Conservation (phyloP, 1,140 invertebrate genomes). For the Drosophila pseudoobscura region DNA sequence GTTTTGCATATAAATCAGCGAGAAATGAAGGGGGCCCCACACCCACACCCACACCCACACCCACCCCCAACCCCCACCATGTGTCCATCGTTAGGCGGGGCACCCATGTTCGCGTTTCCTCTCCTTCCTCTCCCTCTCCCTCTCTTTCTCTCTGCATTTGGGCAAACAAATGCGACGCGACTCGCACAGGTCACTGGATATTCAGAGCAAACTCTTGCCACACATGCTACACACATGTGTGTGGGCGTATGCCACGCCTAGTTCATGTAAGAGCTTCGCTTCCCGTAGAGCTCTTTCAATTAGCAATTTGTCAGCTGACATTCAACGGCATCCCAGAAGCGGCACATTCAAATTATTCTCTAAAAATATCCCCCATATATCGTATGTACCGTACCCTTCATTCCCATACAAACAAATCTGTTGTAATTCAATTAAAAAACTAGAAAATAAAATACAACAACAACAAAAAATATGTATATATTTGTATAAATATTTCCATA, state of each 20-base stretch:
- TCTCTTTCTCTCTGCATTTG: slow-evolving; percentile 49
- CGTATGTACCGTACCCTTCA: slow-evolving; percentile 31
- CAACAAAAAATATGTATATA: slow-evolving; percentile 28
- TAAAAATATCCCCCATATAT: slow-evolving; percentile 22
- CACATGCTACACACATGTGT: slow-evolving; percentile 4
- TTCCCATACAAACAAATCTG: slow-evolving; percentile 46
- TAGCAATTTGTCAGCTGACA: slow-evolving; percentile 73
- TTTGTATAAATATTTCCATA: slow-evolving; percentile 48
- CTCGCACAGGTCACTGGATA: slow-evolving; percentile 72
- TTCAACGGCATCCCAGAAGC: slow-evolving; percentile 27
- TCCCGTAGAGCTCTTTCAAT: slow-evolving; percentile 61
- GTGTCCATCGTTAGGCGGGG: slow-evolving; percentile 54
- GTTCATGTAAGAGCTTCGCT: slow-evolving; percentile 45
- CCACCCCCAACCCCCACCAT: slow-evolving; percentile 21
- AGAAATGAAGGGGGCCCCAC: slow-evolving; percentile 9
- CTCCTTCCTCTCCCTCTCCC: slow-evolving; percentile 1
- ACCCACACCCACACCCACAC: background rate
- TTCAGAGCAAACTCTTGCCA: slow-evolving; percentile 47
- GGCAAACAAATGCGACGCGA: slow-evolving; percentile 79
- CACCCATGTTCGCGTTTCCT: slow-evolving; percentile 48
- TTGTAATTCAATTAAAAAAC: slow-evolving; percentile 69
- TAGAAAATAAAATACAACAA: slow-evolving; percentile 37
- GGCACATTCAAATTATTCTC: slow-evolving; percentile 63
- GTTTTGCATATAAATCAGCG: slow-evolving; percentile 79
- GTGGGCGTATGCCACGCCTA: slow-evolving; percentile 35